These are phyloP conservation scores for Fratercula arctica DNA, from an alignment of 2,797 vertebrate genomes.

Conservation along the genomic window DNA sequence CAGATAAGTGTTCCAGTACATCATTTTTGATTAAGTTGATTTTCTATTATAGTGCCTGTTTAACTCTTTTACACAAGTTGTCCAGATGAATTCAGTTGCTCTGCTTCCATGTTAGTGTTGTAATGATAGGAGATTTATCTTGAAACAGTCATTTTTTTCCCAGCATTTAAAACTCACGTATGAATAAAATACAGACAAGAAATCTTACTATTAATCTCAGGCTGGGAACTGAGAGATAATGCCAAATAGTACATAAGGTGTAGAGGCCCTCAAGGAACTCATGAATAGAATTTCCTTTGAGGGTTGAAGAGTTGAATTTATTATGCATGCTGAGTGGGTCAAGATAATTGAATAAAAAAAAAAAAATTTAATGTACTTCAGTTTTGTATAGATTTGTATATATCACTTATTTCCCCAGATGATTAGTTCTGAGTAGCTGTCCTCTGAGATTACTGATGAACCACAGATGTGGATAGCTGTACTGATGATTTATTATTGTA, in stretches of 20 bases:
- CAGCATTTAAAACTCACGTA: neutral
- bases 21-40: neutral
- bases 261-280: neutral
- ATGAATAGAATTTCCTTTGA: neutral
- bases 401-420: neutral
- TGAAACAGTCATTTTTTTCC: neutral
- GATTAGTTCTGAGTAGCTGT: neutral
- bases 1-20: neutral
- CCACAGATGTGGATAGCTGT: neutral
- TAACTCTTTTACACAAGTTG: neutral
- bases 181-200: neutral
- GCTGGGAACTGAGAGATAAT: neutral
- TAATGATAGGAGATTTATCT: neutral
- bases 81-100: neutral
- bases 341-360: neutral
- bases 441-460: neutral
- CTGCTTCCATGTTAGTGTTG: neutral
- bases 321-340: neutral
- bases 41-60: neutral
- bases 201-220: neutral
- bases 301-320: neutral
- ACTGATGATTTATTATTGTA: neutral
- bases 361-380: neutral
- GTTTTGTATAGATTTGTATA: neutral
- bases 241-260: neutral